These are phyloP conservation scores for Eugnorisma glareosa DNA, from an alignment of 2,888 invertebrate genomes.

Conservation along the genomic window DNA sequence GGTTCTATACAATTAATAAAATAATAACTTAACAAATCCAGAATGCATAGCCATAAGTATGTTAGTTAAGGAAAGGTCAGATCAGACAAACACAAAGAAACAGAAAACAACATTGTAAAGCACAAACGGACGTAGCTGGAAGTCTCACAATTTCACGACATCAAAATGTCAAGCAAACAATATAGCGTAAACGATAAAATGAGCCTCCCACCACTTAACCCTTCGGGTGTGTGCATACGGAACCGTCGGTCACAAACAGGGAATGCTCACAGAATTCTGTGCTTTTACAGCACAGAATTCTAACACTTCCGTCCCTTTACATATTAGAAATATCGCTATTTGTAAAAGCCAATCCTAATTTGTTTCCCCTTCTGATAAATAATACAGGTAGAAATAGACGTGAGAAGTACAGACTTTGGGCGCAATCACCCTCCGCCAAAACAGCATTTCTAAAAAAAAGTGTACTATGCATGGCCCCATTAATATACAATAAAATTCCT, in stretches of 20 bases:
- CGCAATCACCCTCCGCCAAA: no score
- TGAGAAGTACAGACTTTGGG: no score
- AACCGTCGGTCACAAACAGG: constrained; percentile 42
- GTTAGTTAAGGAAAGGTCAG: background rate
- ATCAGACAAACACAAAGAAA: background rate
- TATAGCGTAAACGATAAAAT: constrained; percentile 29
- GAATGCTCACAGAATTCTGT: no score
- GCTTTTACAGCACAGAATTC: no score
- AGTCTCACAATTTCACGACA: constrained; percentile 23
- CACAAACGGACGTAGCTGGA: background rate
- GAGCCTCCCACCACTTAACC: constrained; percentile 26
- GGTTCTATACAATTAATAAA: background rate
- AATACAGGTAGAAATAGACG: no score
- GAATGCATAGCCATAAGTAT: background rate
- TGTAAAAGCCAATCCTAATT: no score
- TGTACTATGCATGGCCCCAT: no score
- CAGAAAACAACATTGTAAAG: background rate
- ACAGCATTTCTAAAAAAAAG: no score
- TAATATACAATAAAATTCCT: no score
- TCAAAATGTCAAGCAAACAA: constrained; percentile 42
- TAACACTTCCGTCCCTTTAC: no score
- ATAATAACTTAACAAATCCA: background rate
- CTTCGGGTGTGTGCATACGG: constrained; percentile 42
- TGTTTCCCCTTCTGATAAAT: no score
- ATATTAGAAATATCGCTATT: no score